Conservation (phyloP, 2,888 invertebrate genomes). For the Leptinotarsa rubiginosa region DNA sequence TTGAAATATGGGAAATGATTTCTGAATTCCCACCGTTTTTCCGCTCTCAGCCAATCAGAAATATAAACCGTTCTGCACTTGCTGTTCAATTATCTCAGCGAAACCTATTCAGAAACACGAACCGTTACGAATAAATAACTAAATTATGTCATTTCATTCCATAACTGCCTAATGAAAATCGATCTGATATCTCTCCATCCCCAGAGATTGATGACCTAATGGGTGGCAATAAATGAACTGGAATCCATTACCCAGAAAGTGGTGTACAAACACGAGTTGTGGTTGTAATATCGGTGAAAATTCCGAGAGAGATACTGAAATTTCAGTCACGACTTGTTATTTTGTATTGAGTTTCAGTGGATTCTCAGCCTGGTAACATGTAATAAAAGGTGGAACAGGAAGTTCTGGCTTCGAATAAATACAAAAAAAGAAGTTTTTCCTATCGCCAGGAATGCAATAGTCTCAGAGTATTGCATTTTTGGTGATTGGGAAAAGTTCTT, state of each 20-base stretch:
- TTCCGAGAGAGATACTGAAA: not conserved
- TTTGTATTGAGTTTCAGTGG: not conserved
- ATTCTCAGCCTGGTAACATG: not conserved
- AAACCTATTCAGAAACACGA: not conserved
- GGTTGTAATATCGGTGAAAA: not conserved
- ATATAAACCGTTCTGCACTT: not conserved
- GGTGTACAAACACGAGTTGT: not conserved
- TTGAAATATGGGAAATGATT: not conserved
- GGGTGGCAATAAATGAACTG: not conserved
- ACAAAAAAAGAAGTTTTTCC: too few relatives aligned
- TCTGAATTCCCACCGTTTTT: not conserved
- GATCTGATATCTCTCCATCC: not conserved
- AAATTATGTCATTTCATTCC: constrained; percentile 6
- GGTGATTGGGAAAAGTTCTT: too few relatives aligned
- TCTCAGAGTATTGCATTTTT: too few relatives aligned
- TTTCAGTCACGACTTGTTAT: not conserved
- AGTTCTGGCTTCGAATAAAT: not conserved
- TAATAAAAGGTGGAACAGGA: not conserved
- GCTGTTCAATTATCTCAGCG: not conserved
- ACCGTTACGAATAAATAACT: not conserved
- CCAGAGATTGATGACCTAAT: constrained; percentile 8
- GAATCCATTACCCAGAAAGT: constrained; percentile 6
- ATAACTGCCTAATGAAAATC: constrained; percentile 8
- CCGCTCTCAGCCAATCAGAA: not conserved
- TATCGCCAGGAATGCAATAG: too few relatives aligned